Evolutionary conservation across 2,113 vertebrate genomes (phyloP), one percentile per base, ranked within the genome.

Genomic region (Leptobrachium leishanense): DNA sequence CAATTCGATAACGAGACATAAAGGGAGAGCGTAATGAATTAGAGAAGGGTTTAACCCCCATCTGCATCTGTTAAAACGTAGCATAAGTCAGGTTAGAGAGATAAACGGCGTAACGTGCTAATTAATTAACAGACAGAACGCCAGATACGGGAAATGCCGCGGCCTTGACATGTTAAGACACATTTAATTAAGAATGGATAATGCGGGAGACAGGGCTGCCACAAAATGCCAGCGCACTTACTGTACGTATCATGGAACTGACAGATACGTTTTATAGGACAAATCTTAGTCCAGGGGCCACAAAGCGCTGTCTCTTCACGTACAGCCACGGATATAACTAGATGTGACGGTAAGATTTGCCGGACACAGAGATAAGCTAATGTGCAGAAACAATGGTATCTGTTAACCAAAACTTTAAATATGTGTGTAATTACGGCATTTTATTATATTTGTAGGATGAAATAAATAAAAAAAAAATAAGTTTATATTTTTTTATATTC

Each of bases 191-290:
- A 50, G 41, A 67, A 72, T 66, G 31, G 43, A 31, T 69, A 73
- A 66, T 43, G 70, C 53, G 66, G 57, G 15, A 79, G 62, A 57
- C 70, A 73, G 50, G 20, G 62, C 70, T 73, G 77, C 73, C 77
- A 79, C 53, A 54, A 65, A 79, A 66, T 73, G 43, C 15, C 40
- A 39, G 2, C 31, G 11, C 57, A 57, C 46, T 74, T 79, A 67
- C 20, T 72, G 31, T 74, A 68, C 67, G 73, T 39, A 67, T 73
- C 31, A 79, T 79, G 46, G 70, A 79, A 72, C 46, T 79, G 77
- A 74, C 77, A 73, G 77, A 73, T 57, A 59, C 55, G 15, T 68
- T 79, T 73, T 57, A 68, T 39, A 39, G 46, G 77, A 64, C 77
- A 67, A 43, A 68, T 5, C 41, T 20, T 42, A 79, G 53, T 39